Base-by-base conservation (phyloP, 2,888 invertebrate species). In the Apantesis nais region DNA sequence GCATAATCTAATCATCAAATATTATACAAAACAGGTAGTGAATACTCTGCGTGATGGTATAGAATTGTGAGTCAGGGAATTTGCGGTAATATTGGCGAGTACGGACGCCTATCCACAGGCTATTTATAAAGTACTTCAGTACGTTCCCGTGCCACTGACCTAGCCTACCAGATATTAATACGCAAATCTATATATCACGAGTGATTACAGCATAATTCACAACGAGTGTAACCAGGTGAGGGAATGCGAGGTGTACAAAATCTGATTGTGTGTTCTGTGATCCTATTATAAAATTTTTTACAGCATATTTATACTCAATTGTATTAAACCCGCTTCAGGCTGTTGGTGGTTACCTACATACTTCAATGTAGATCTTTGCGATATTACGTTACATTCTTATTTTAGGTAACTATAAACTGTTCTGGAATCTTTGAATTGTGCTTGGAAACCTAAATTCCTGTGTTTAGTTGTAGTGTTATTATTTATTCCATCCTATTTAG, bases 111-210 rank as follows among this genome's bases (percentile, higher is more conserved):
- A 83, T 85, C 82, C 81, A 74, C 71, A 74, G 66, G 75, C 84
- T 90, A 90, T 90, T 90, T 88, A 88, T 89, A 90, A 83, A 78
- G 70, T 66, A 77, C 79, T 79, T 77, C 74, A 78, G 77, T 79
- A 80, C 79, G 78, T 82, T 84, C 80, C 80, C 86, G 87, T 88
- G 89, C 89, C 88, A 90, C 90, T 91, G 90, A 90, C 91, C 90
- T 89, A 90, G 85, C 89, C 85, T 83, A 88, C 82, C 83, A 83
- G 80, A 83, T 81, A 80, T 85, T 83, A 83, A 82, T 80, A 79
- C 75, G 69, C 76, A 78, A 68, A 74, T 70, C 63, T 74, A 78
- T 71, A 74, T 73, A 76, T 72, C 69, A 65, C 64, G 44, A 71
- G 34, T 69, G 62, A 64, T 71, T 63, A 67, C 62, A 62, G 52